Evolutionary conservation across 2,797 vertebrate genomes (phyloP), one percentile per base, ranked within the genome.

Genomic region (Borostomias antarcticus): DNA sequence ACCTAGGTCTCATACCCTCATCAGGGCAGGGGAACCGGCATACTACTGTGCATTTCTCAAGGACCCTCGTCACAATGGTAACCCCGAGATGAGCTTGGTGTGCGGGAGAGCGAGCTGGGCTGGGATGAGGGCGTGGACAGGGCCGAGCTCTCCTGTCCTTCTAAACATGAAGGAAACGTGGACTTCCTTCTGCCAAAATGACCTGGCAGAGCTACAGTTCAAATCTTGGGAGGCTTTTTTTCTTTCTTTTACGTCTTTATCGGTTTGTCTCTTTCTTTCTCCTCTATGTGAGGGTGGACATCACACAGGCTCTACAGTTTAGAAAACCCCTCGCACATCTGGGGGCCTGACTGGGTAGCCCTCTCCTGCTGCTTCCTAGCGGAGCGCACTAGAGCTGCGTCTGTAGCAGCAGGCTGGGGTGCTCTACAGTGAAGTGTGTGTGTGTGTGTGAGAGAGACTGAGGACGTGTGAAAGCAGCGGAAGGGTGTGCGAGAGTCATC

Each of bases 1-100:
- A 77, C 70, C 73, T 93, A 92, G 84, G 82, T 92, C 90, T 93
- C 92, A 85, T 92, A 88, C 69, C 74, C 21, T 3, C 50, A 90
- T 61, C 13, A 43, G 64, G n/a, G 72, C 54, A 86, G 92, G 91
- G 92, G 85, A 74, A 45, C 40, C 40, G 15, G 89, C 85, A 79
- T 77, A 92, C 90, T 78, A 84, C 91, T 92, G 93, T 86, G 88
- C 86, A 85, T 77, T 71, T 83, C 85, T 79, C 52, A 81, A 81
- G 79, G 79, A 76, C 76, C 76, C 69, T 78, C 37, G 68, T 80
- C 74, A 64, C 70, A 71, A 48, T 23, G 64, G 79, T 71, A 76
- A 77, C 77, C 77, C 76, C 73, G 58, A 81, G 81, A 88, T 83
- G 82, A 89, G 87, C 82, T 77, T 79, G 63, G 65, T 77, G 80